Evolutionary conservation across 2,888 invertebrate genomes (phyloP).

Genomic region (Apodemia hepburni): DNA sequence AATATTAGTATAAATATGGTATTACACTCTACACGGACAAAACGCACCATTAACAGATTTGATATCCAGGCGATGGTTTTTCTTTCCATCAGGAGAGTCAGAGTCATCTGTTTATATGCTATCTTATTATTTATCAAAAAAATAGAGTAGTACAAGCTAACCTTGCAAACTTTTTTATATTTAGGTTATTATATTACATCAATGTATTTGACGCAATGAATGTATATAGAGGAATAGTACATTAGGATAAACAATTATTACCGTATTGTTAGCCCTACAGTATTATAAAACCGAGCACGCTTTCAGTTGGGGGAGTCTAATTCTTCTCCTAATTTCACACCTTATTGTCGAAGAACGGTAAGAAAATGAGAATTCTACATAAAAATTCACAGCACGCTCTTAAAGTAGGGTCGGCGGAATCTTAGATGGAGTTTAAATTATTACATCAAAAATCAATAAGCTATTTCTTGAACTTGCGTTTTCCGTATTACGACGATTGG

Average conservation of each 20-base stretch:
- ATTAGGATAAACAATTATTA: slow-evolving; percentile 20
- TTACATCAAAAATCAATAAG: slow-evolving; percentile 26
- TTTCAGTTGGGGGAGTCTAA: slow-evolving; percentile 62
- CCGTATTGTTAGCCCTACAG: slow-evolving; percentile 38
- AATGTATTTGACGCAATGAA: not conserved
- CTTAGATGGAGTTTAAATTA: slow-evolving; percentile 30
- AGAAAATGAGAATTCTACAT: slow-evolving; percentile 67
- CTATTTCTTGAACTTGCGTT: slow-evolving; percentile 22
- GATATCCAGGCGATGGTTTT: no score
- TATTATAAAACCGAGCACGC: slow-evolving; percentile 66
- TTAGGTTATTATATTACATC: no score
- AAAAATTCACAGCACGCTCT: slow-evolving; percentile 50
- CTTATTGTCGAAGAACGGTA: slow-evolving; percentile 66
- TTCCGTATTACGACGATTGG: not conserved
- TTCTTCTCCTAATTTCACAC: slow-evolving; percentile 77
- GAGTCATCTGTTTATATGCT: no score
- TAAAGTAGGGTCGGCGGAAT: slow-evolving; percentile 27
- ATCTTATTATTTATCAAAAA: no score
- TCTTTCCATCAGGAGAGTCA: no score
- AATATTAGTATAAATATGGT: no score
- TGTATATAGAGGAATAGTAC: not conserved
- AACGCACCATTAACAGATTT: no score
- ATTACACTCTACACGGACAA: no score
- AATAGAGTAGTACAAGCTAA: no score
- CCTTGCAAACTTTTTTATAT: not conserved